phyloP scores from a whole-genome alignment of 2,113 vertebrate genomes.

The Upupa epops region DNA sequence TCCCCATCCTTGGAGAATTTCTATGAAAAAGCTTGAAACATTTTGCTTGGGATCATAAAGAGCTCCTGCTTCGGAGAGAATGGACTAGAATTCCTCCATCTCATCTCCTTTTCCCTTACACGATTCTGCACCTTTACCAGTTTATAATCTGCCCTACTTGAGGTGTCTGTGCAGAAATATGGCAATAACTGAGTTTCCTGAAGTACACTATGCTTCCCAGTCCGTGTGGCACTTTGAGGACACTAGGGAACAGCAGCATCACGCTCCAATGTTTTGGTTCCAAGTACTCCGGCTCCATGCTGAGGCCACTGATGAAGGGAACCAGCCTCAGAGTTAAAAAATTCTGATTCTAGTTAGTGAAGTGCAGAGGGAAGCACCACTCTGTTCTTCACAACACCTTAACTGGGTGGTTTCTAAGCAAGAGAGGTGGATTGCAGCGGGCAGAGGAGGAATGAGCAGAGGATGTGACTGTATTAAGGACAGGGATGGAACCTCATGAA shows the following conservation, averaged over 20 bases:
- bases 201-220: neutral
- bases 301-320: neutral
- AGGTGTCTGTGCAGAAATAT: neutral
- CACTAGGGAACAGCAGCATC: neutral
- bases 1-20: neutral
- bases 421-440: neutral
- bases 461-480: neutral
- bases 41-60: neutral
- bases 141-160: neutral
- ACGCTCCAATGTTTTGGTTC: neutral
- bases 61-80: neutral
- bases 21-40: neutral
- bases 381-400: neutral
- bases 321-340: neutral
- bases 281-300: neutral
- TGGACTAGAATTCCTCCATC: neutral
- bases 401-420: neutral
- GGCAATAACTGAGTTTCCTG: neutral
- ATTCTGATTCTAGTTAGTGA: neutral
- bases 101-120: rapidly evolving
- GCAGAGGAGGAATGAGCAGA: neutral
- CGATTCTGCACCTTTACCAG: neutral
- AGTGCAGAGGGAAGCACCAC: neutral
- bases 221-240: neutral
- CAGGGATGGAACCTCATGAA: neutral